A percentile compares a stretch with the other conserved stretches of the same genome.
phyloP scores from a whole-genome alignment of 1,140 invertebrate genomes.

The Drosophila nigromelanica region DNA sequence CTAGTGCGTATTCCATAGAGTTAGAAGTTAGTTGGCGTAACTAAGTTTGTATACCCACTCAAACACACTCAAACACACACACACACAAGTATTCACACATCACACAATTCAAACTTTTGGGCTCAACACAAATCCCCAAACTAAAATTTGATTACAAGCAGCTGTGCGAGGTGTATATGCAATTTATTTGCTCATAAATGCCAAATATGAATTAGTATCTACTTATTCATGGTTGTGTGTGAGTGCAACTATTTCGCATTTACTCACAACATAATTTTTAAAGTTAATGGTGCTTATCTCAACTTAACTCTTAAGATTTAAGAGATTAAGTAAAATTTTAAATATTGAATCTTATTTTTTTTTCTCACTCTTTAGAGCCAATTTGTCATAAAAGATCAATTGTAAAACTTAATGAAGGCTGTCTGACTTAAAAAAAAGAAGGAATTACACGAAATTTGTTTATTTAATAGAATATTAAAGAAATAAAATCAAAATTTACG shows the following conservation, averaged over 20 bases:
- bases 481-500: too few species aligned
- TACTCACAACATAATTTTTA: too few species aligned
- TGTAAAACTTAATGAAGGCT: too few species aligned
- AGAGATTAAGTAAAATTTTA: too few species aligned
- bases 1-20: conserved; percentile 16
- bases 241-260: not conserved
- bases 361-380: too few species aligned
- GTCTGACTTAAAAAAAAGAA: too few species aligned
- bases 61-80: conserved; percentile 7
- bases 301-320: too few species aligned
- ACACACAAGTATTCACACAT: not conserved
- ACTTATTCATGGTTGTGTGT: not conserved
- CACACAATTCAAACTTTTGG: conserved; percentile 31
- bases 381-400: too few species aligned
- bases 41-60: conserved; percentile 51
- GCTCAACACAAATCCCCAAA: conserved; percentile 24
- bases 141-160: conserved; percentile 49
- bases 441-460: too few species aligned
- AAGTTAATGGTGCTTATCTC: too few species aligned
- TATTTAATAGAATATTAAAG: too few species aligned
- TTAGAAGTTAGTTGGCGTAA: conserved; percentile 61
- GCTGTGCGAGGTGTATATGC: conserved; percentile 13
- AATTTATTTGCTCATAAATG: conserved; percentile 24
- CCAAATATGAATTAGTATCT: conserved; percentile 10
- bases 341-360: too few species aligned